These are phyloP conservation scores for Norana najaformis DNA, from an alignment of 2,888 invertebrate genomes.

Conservation along the genomic window DNA sequence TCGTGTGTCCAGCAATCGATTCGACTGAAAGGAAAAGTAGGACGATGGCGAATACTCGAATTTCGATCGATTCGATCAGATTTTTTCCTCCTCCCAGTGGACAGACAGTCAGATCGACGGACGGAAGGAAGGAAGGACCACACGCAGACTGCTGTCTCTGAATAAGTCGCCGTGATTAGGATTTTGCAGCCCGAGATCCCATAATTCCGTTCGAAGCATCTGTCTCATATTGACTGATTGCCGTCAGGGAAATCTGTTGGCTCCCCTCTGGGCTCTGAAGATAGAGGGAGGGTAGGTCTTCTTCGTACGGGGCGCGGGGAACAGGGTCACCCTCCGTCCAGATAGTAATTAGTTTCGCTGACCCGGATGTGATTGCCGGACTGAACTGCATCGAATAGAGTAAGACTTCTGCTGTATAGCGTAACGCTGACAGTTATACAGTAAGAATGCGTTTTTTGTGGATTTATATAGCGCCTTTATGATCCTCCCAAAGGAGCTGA, in stretches of 20 bases:
- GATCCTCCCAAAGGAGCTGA: not conserved
- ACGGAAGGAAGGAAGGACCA: too few species aligned
- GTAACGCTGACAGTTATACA: not conserved
- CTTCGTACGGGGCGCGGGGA: not conserved
- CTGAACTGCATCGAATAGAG: not conserved
- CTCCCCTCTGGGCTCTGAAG: not conserved
- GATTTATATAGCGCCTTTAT: not conserved
- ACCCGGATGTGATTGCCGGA: not conserved
- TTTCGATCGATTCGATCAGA: too few species aligned
- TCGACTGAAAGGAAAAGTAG: not conserved
- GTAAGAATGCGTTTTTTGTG: not conserved
- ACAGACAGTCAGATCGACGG: too few species aligned
- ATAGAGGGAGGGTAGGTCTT: not conserved
- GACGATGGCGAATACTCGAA: not conserved
- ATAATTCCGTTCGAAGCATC: not conserved
- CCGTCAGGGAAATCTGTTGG: not conserved
- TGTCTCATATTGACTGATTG: not conserved
- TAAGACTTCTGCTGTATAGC: not conserved
- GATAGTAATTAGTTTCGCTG: conserved; percentile 10
- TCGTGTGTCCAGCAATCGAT: not conserved
- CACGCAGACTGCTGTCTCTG: too few species aligned
- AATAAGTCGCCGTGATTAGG: not conserved
- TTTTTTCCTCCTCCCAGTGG: too few species aligned
- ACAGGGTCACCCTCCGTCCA: not conserved
- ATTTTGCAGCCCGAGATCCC: not conserved